Percentiles rank a stretch among this genome's conserved stretches.
phyloP scores from a whole-genome alignment of 2,797 vertebrate genomes.

The Lutjanus campechanus region DNA sequence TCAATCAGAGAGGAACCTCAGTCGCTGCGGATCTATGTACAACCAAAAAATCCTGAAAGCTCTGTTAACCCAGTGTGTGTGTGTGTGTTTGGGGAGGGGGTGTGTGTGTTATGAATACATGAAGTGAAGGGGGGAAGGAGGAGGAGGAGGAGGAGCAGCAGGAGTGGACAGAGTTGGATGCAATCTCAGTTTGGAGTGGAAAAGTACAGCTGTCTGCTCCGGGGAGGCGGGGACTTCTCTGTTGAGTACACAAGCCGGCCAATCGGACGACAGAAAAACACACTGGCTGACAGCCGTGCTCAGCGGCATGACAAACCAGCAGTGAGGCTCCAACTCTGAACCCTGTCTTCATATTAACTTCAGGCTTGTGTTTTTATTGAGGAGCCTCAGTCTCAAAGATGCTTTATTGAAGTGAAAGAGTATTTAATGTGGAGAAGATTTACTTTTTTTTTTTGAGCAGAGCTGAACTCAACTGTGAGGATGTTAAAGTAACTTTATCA shows the following conservation, averaged over 20 bases:
- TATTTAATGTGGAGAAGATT: not conserved
- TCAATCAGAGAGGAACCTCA: slow-evolving; percentile 30
- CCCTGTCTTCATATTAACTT: slow-evolving; percentile 20
- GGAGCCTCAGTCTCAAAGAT: not conserved
- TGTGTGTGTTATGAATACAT: slow-evolving; percentile 57
- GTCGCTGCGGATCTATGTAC: slow-evolving; percentile 21
- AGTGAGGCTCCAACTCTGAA: slow-evolving; percentile 26
- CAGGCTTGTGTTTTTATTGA: not conserved
- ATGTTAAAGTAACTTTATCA: not conserved
- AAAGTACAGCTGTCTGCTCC: slow-evolving; percentile 70
- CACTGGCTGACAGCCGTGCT: slow-evolving; percentile 43
- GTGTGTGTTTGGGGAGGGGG: slow-evolving; percentile 9
- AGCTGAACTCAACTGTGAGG: not conserved
- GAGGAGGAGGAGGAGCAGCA: slow-evolving; percentile 38
- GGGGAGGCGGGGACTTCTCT: slow-evolving; percentile 46
- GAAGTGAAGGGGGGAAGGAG: slow-evolving; percentile 35
- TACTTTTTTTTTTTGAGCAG: not conserved
- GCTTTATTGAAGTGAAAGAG: not conserved
- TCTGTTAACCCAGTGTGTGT: slow-evolving; percentile 24
- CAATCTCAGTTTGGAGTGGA: slow-evolving; percentile 69
- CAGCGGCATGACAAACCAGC: slow-evolving; percentile 43
- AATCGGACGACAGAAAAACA: slow-evolving; percentile 68
- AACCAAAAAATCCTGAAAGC: slow-evolving; percentile 33
- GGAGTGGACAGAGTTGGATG: slow-evolving; percentile 49
- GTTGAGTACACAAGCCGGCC: slow-evolving; percentile 39